phyloP scores from a whole-genome alignment of 2,797 vertebrate species.

The Poecilia picta region DNA sequence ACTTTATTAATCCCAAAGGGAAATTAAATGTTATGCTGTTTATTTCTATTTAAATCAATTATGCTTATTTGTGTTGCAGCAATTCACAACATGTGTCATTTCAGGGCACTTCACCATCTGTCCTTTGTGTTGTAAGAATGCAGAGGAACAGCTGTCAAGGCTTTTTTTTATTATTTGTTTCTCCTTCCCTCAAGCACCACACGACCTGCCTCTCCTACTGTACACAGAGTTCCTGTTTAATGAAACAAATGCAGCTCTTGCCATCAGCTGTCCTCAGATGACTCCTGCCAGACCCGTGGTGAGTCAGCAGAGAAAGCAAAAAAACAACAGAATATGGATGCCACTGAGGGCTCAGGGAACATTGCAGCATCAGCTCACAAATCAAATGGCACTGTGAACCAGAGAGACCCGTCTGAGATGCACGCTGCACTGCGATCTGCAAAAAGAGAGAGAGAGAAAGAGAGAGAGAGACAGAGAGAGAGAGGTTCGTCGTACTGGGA shows the following conservation, averaged over 20 bases:
- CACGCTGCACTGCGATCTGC: constrained; percentile 40
- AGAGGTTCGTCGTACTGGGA: background rate
- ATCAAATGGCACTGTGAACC: constrained; percentile 52
- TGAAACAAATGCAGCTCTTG: constrained; percentile 51
- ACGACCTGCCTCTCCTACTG: constrained; percentile 33
- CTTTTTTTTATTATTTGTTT: constrained; percentile 61
- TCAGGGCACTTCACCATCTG: constrained; percentile 32
- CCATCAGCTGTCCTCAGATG: constrained; percentile 56
- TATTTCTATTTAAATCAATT: too few relatives aligned
- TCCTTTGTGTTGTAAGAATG: constrained; percentile 53
- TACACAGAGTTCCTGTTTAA: constrained; percentile 63
- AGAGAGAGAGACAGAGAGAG: background rate
- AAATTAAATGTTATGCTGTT: too few relatives aligned
- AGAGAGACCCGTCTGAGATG: constrained; percentile 36
- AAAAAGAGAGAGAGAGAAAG: background rate
- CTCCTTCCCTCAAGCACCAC: constrained; percentile 51
- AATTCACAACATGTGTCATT: too few relatives aligned
- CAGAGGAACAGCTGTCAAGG: constrained; percentile 47
- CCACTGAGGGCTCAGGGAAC: constrained; percentile 37
- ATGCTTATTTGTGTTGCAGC: too few relatives aligned
- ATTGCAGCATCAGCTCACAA: constrained; percentile 38
- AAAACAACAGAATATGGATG: constrained; percentile 21
- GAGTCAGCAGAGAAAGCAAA: constrained; percentile 34
- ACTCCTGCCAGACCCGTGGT: constrained; percentile 41
- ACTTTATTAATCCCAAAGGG: too few relatives aligned